These are phyloP conservation scores for Drosophila kurseongensis DNA, from an alignment of 1,140 invertebrate genomes.

Conservation along the genomic window DNA sequence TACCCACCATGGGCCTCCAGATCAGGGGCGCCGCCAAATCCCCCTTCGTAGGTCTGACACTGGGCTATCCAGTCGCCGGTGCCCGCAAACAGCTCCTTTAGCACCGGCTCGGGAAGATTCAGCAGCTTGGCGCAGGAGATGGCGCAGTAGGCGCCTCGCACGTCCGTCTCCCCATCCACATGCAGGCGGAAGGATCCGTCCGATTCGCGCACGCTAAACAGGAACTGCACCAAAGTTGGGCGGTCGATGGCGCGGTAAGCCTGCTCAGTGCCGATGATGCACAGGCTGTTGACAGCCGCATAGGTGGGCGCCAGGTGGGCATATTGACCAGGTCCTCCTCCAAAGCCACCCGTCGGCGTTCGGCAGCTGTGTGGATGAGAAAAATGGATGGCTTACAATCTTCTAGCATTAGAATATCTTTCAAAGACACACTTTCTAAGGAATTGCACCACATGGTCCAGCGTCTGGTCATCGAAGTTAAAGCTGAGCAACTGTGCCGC, in stretches of 20 bases:
- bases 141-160: conserved; percentile 98
- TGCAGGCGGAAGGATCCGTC: conserved; percentile 97
- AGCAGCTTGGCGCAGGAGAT: conserved; percentile 94
- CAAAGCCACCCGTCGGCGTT: conserved; percentile 94
- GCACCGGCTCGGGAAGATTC: conserved; percentile 88
- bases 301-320: conserved; percentile 98
- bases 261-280: conserved; percentile 94
- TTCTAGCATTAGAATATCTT: too few species aligned
- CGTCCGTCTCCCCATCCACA: conserved; percentile 97
- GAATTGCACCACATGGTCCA: conserved; percentile 89
- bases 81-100: conserved; percentile 91
- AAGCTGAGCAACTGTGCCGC: conserved; percentile 93
- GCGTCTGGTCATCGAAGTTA: conserved; percentile 88
- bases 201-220: conserved; percentile 90
- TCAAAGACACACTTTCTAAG: conserved; percentile 85
- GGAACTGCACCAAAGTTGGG: conserved; percentile 90
- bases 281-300: conserved; percentile 96
- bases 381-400: conserved; percentile 3
- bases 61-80: conserved; percentile 96
- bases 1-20: conserved; percentile 99
- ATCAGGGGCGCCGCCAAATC: conserved; percentile 96
- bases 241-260: conserved; percentile 95
- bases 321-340: conserved; percentile 95
- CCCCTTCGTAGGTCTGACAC: conserved; percentile 99
- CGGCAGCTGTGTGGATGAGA: conserved; percentile 88